A percentile compares a stretch with the other conserved stretches of the same genome.
These are phyloP conservation scores for Tupiocoris notatus DNA, from an alignment of 2,888 invertebrate genomes.

Conservation along the genomic window DNA sequence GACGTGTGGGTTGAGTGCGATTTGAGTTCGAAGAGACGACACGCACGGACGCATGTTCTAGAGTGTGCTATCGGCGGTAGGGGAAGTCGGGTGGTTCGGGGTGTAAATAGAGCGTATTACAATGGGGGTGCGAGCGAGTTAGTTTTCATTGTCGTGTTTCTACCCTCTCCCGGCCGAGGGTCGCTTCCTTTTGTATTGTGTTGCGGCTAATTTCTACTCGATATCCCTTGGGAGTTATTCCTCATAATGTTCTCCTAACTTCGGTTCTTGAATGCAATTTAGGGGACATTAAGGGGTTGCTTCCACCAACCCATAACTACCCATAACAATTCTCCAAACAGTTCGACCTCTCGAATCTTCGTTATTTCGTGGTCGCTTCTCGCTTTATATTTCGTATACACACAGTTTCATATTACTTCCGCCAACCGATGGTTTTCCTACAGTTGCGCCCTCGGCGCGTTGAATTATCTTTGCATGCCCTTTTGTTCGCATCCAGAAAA, in stretches of 20 bases:
- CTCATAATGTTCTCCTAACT: constrained; percentile 25
- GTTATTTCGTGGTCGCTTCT: constrained; percentile 10
- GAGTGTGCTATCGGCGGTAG: background rate
- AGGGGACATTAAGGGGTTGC: constrained; percentile 20
- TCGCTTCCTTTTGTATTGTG: constrained; percentile 10
- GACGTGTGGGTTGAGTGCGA: background rate
- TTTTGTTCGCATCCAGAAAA: constrained; percentile 27
- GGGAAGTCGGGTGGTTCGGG: constrained; percentile 4
- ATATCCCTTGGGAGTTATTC: constrained; percentile 37
- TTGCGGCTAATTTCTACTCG: constrained; percentile 36
- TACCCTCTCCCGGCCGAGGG: background rate
- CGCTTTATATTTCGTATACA: constrained; percentile 27
- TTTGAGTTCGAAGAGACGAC: background rate
- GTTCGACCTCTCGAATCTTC: background rate
- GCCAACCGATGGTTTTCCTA: background rate
- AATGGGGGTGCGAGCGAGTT: constrained; percentile 25
- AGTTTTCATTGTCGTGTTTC: constrained; percentile 28
- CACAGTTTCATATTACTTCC: constrained; percentile 34
- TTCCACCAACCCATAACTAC: background rate
- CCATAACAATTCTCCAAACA: background rate
- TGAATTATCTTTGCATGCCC: constrained; percentile 16
- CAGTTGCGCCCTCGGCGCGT: background rate
- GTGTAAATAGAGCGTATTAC: constrained; percentile 39
- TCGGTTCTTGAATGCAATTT: constrained; percentile 30
- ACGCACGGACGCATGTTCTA: background rate